These are phyloP conservation scores for Neocloeon triangulifer DNA, from an alignment of 1,140 invertebrate genomes.

Conservation along the genomic window DNA sequence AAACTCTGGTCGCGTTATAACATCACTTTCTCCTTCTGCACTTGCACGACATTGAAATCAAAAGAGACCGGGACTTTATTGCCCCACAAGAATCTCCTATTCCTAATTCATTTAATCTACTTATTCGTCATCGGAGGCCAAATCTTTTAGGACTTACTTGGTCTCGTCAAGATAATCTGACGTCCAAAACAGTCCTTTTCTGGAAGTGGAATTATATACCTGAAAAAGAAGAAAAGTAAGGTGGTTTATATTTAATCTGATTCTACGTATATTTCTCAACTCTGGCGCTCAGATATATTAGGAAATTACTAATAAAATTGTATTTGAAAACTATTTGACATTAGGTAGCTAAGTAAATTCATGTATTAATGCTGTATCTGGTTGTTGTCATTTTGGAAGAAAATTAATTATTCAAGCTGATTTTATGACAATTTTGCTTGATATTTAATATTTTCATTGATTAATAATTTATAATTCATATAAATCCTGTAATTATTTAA, in stretches of 20 bases:
- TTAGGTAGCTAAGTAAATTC: background rate
- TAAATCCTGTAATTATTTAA: too few species aligned
- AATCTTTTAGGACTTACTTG: too few species aligned
- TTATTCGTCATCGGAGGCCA: too few species aligned
- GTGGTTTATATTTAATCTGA: background rate
- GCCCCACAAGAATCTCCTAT: too few species aligned
- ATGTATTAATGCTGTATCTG: background rate
- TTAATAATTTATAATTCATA: too few species aligned
- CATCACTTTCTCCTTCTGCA: too few species aligned
- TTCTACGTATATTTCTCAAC: background rate
- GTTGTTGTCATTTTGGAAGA: background rate
- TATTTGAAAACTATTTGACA: background rate
- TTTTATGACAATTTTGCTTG: too few species aligned
- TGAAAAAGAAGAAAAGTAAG: slow-evolving; percentile 8
- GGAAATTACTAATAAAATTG: background rate
- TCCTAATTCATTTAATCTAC: too few species aligned
- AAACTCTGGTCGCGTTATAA: too few species aligned
- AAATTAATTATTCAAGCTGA: background rate
- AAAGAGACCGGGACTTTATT: too few species aligned
- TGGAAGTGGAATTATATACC: slow-evolving; percentile 49
- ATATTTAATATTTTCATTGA: too few species aligned
- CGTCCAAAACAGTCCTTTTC: slow-evolving; percentile 47
- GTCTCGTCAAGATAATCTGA: slow-evolving; percentile 47
- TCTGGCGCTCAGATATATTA: background rate
- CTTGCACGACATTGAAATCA: too few species aligned